These are phyloP conservation scores for Drosophila seguyi DNA, from an alignment of 1,140 invertebrate genomes.

Conservation along the genomic window DNA sequence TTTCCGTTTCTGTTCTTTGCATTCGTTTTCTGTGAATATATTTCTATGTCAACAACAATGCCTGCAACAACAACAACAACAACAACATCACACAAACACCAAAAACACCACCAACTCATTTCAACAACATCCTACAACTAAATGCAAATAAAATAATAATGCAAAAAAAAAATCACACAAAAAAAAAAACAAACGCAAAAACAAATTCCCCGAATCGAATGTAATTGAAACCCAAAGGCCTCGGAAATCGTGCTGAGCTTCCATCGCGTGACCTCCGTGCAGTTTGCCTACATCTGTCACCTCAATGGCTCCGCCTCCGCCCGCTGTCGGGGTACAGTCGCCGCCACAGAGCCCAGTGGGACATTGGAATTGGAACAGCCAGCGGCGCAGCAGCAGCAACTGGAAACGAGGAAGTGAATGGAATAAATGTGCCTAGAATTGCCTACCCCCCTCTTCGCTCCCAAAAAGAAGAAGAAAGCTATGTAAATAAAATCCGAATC, in stretches of 20 bases:
- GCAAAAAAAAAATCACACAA: slow-evolving; percentile 17
- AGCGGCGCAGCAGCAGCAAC: not conserved
- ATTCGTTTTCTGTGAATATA: slow-evolving; percentile 76
- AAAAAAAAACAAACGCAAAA: slow-evolving; percentile 19
- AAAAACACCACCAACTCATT: slow-evolving; percentile 22
- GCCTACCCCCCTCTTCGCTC: not conserved
- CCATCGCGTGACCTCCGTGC: slow-evolving; percentile 86
- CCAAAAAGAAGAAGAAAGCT: slow-evolving; percentile 25
- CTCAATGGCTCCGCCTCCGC: slow-evolving; percentile 36
- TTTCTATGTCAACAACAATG: slow-evolving; percentile 69
- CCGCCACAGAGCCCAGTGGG: not conserved
- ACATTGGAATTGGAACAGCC: slow-evolving; percentile 31
- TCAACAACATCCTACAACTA: slow-evolving; percentile 10
- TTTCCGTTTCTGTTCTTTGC: slow-evolving; percentile 63
- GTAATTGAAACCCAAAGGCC: slow-evolving; percentile 66
- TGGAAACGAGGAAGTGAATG: slow-evolving; percentile 6
- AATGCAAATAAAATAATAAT: slow-evolving; percentile 6
- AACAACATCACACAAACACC: slow-evolving; percentile 36
- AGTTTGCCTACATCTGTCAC: slow-evolving; percentile 82
- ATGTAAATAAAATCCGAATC: slow-evolving; percentile 42
- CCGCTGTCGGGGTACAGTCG: slow-evolving; percentile 26
- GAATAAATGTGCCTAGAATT: slow-evolving; percentile 28
- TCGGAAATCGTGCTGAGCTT: slow-evolving; percentile 85
- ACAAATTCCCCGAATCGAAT: slow-evolving; percentile 7
- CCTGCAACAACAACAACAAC: slow-evolving; percentile 42